Percentiles rank a stretch among this genome's conserved stretches.
These are phyloP conservation scores for Centropyge bicolor DNA, from an alignment of 2,797 vertebrate genomes.

Conservation along the genomic window DNA sequence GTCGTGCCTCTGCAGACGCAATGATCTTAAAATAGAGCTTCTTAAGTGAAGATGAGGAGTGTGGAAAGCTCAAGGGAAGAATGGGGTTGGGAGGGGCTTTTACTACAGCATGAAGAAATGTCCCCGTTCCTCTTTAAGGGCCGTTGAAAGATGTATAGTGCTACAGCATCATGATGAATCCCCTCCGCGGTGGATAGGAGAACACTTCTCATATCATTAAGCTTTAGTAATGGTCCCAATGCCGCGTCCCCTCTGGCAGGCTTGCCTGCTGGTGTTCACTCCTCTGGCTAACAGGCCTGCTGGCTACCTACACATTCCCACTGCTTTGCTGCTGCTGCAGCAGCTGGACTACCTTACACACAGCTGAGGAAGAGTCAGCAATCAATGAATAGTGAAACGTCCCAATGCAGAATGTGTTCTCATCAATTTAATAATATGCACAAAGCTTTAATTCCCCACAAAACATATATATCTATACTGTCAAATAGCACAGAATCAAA, in stretches of 20 bases:
- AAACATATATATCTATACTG: not conserved
- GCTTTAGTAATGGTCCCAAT: slow-evolving; percentile 81
- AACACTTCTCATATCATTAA: slow-evolving; percentile 84
- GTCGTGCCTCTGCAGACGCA: slow-evolving; percentile 45
- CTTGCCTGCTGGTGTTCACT: slow-evolving; percentile 61
- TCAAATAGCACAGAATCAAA: not conserved
- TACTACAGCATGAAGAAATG: slow-evolving; percentile 68
- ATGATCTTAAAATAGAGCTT: slow-evolving; percentile 71
- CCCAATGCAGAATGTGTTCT: not conserved
- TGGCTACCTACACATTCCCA: slow-evolving; percentile 23
- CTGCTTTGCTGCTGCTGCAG: slow-evolving; percentile 10
- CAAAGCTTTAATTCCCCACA: slow-evolving; percentile 1
- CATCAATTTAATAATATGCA: not conserved
- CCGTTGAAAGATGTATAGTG: slow-evolving; percentile 74
- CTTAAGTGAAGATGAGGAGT: slow-evolving; percentile 71
- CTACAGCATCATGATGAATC: slow-evolving; percentile 76
- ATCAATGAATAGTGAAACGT: slow-evolving; percentile 7
- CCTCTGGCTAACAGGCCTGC: slow-evolving; percentile 70
- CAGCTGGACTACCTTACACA: not conserved
- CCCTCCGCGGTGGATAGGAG: slow-evolving; percentile 62
- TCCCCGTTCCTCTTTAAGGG: slow-evolving; percentile 70
- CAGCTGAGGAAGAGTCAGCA: not conserved
- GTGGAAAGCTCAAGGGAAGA: slow-evolving; percentile 64
- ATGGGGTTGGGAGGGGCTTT: slow-evolving; percentile 45
- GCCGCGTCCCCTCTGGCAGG: slow-evolving; percentile 62